Base-by-base conservation (phyloP, 2,113 vertebrate genomes). In the Apodemus speciosus region DNA sequence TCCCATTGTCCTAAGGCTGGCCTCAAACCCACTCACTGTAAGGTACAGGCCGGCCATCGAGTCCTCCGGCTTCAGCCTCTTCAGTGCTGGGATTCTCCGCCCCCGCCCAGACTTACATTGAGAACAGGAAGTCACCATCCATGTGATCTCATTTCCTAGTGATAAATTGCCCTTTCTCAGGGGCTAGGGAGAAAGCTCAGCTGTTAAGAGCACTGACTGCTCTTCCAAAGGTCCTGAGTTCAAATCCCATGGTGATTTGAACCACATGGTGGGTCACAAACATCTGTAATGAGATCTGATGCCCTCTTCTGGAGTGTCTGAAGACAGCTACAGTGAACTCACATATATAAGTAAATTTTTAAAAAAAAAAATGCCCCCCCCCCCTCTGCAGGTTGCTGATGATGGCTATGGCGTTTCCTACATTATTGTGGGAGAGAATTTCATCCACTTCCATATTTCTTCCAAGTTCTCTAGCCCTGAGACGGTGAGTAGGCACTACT, bases 331-430 rank as follows among this genome's bases (percentile, higher is more conserved):
- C 43, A 46, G 43, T 46, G 43, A 4, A 46, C 43, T 46, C 6
- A 46, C 43, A 46, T 46, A 46, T 46, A 46, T 46, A 46, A 46
- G 43, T 46, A 46, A 46, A 46, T 46, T 46, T 46, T 46, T 46
- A 46, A 46, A 46, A 46, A 46, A 46, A 46, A 46, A 46, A 46
- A 46, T 46, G 43, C 43, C 43, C 43, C 43, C 43, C 43, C 43
- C 43, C 20, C 93, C 94, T 76, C 40, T 0, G 1, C 71, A 99
- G 99, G 99, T 99, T 86, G 99, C 99, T 64, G 99, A 99, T 93
- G 99, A 99, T 60, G 99, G 99, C 77, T 99, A 99, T 6, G 99
- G 99, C 2, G 99, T 99, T 88, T 99, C 99, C 2, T 99, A 99
- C 86, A 99, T 99, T 13, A 98, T 99, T 14, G 92, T 99, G 69